These are phyloP conservation scores for Drosophila nr. perissopoda DNA, from an alignment of 2,888 invertebrate genomes.

Conservation along the genomic window DNA sequence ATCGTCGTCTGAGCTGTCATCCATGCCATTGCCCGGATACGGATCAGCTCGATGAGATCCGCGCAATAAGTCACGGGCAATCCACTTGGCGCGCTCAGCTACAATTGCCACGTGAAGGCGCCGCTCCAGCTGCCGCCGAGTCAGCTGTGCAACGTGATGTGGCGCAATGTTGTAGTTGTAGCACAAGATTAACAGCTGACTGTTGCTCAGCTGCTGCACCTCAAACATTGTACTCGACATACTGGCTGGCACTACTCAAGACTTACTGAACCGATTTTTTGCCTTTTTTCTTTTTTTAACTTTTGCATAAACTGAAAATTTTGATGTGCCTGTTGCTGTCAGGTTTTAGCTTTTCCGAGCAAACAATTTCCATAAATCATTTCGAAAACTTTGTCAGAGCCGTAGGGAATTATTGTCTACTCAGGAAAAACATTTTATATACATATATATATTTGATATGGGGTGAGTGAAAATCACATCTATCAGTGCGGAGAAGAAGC, in stretches of 20 bases:
- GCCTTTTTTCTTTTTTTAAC: background rate
- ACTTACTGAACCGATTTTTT: background rate
- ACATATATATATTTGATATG: too few relatives aligned
- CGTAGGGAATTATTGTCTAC: background rate
- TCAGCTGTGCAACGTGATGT: background rate
- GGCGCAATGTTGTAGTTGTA: conserved; percentile 26
- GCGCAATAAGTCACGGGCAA: conserved; percentile 20
- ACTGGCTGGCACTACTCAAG: conserved; percentile 6
- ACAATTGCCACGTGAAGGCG: conserved; percentile 56
- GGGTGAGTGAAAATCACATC: background rate
- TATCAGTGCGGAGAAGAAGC: background rate
- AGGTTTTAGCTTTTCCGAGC: background rate
- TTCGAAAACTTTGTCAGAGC: background rate
- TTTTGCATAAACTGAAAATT: conserved; percentile 29
- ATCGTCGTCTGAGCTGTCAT: background rate
- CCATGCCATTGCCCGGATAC: background rate
- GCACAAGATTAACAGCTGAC: conserved; percentile 48
- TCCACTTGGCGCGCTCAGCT: conserved; percentile 45
- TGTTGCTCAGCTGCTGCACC: conserved; percentile 33
- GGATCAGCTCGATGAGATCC: background rate
- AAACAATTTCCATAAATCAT: background rate
- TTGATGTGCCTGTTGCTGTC: conserved; percentile 10
- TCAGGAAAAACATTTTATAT: background rate
- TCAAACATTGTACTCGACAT: conserved; percentile 24
- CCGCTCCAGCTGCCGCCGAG: conserved; percentile 45